Evolutionary conservation across 2,888 invertebrate species (phyloP).

Genomic region (Lithophane socia): DNA sequence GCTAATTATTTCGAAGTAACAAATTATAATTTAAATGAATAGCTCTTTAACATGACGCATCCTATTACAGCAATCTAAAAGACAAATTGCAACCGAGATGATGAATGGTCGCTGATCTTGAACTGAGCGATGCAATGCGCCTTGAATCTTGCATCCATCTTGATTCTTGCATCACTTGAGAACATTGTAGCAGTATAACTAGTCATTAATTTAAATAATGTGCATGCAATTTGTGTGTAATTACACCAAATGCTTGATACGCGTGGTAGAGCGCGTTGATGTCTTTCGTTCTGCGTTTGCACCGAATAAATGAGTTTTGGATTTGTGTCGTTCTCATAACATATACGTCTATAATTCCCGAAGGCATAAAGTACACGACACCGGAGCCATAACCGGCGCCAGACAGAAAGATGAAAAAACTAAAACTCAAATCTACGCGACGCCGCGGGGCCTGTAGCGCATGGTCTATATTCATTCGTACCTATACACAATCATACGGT

Average conservation of each 20-base stretch:
- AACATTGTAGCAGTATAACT: conserved; percentile 38
- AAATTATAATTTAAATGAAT: conserved; percentile 26
- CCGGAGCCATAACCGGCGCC: too few relatives aligned
- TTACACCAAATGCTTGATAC: conserved; percentile 14
- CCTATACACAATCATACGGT: too few relatives aligned
- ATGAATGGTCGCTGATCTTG: conserved; percentile 72
- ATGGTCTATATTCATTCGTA: too few relatives aligned
- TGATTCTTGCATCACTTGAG: conserved; percentile 54
- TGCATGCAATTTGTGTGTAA: conserved; percentile 25
- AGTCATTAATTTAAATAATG: conserved; percentile 59
- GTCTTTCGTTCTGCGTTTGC: conserved; percentile 61
- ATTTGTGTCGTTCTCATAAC: not conserved
- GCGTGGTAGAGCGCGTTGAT: conserved; percentile 65
- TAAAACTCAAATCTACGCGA: too few relatives aligned
- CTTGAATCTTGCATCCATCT: conserved; percentile 64
- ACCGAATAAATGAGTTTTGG: not conserved
- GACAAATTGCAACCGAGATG: conserved; percentile 47
- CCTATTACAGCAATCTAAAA: conserved; percentile 3
- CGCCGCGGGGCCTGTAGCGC: too few relatives aligned
- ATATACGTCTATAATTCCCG: too few relatives aligned
- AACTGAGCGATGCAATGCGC: conserved; percentile 61
- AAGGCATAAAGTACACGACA: too few relatives aligned
- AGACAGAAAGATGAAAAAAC: too few relatives aligned
- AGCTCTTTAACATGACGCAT: not conserved
- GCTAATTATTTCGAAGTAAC: not conserved